Evolutionary conservation across 2,113 vertebrate genomes (phyloP), one percentile per base, ranked within the genome.

Genomic region (Platichthys flesus): DNA sequence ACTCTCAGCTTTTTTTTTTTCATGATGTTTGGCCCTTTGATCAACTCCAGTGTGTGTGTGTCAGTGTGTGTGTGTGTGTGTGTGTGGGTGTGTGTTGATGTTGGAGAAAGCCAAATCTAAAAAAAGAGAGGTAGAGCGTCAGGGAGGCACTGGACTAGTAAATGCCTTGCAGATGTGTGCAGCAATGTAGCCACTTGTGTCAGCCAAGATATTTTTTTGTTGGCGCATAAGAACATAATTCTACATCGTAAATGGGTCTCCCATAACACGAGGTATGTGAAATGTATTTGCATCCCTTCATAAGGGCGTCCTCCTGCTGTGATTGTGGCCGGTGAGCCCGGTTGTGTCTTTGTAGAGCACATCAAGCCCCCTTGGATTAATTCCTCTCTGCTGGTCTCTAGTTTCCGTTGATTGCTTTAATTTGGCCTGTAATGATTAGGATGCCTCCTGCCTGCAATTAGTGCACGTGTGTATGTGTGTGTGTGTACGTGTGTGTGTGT

Each of bases 101-200:
- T 91, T 78, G 74, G 83, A 79, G 62, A 40, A 31, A 6, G 31
- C 31, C 31, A 31, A 31, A 26, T 57, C 20, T 40, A 40, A 54
- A 82, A 82, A 63, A 56, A 61, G 42, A 80, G 76, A 64, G 73
- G 35, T 9, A 61, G 83, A 79, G 74, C 69, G 56, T 66, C n/a
- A 20, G 75, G 54, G 66, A 80, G 76, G 74, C 69, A 40, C 57
- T 51, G 72, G 70, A 67, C 74, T n/a, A 68, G 74, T 55, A 91
- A 93, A 91, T 91, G 85, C 63, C 54, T 91, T 84, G n/a, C 90
- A 93, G 90, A 91, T 91, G 90, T 91, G 80, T 70, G 74, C 76
- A 82, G 77, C 35, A 64, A 67, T 81, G 79, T 42, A 77, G 76
- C 67, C 55, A 45, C 69, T 83, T 60, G 64, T 77, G 59, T 85